Base-by-base conservation (phyloP, 1,140 invertebrate species). In the Conus ventricosus region DNA sequence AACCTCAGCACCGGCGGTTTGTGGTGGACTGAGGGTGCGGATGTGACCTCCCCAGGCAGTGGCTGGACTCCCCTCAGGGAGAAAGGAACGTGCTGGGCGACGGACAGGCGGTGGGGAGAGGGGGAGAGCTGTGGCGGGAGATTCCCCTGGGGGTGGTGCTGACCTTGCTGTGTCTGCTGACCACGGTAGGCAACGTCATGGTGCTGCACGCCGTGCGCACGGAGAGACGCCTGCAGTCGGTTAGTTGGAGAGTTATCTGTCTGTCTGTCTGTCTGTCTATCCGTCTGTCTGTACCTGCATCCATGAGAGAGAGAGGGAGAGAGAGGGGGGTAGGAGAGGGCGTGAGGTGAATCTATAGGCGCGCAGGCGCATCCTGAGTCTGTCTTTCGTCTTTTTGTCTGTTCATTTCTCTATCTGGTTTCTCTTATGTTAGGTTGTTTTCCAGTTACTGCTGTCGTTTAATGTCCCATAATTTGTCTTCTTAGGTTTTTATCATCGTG, bases 191-290 rank as follows among this genome's bases (percentile, higher is more conserved):
- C 4, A 94, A 94, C 83, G 92, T 93, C 13, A 91, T 94, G 91
- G 94, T 94, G 3, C 89, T 94, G 25, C 92, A 94, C 87, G 93
- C 94, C n/a, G 94, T 94, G 3, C 27, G 93, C 10, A 94, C 93
- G 17, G 94, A 94, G 86, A 90, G 91, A n/a, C 87, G 93, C 39
- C 89, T 94, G 17, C 94, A 94, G 87, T 92, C 93, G 85, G 93
- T 94, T 90, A 91, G 92, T 94, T 60, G 39, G 39, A 39, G 39
- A 3, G 39, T 39, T 39, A 0, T 39, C 39, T 39, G 0, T 39
- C 39, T 71, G 51, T 27, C 39, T 75, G 71, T 75, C 7, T 75
- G 71, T 75, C 20, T 75, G 71, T 75, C 7, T 75, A 0, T 75
- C 20, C 7, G 11, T 78, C 2, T 27, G 54, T 88, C 25, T 53